phyloP scores from a whole-genome alignment of 2,113 vertebrate genomes.

The Mobula hypostoma region DNA sequence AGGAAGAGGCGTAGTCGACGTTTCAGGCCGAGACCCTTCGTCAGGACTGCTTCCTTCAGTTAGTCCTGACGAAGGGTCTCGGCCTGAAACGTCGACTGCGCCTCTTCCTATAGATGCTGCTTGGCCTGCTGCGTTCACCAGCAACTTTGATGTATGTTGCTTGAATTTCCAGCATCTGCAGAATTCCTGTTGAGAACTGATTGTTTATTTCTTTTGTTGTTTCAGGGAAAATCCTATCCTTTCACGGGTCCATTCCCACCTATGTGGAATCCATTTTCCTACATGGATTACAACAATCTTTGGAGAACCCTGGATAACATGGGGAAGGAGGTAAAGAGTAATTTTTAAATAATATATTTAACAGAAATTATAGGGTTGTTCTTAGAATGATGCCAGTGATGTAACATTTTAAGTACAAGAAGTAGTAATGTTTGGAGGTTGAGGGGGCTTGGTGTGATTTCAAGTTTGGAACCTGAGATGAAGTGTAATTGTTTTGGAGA shows the following conservation, averaged over 20 bases:
- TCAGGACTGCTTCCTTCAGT: no score
- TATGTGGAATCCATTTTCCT: constrained; percentile 77
- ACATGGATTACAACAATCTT: constrained; percentile 86
- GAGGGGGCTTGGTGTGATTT: background rate
- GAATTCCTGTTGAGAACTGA: no score
- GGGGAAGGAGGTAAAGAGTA: constrained; percentile 76
- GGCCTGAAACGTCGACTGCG: no score
- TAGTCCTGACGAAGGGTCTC: no score
- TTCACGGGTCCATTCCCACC: constrained; percentile 80
- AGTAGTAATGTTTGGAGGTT: background rate
- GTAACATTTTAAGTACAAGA: background rate
- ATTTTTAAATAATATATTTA: background rate
- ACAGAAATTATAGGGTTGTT: background rate
- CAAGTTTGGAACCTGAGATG: background rate
- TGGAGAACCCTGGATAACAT: constrained; percentile 89
- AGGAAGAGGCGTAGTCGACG: no score
- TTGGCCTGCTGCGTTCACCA: no score
- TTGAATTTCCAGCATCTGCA: no score
- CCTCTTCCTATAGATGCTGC: no score
- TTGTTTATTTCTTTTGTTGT: constrained; percentile 31
- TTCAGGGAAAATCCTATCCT: constrained; percentile 80
- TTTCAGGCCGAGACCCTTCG: no score
- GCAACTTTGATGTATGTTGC: no score
- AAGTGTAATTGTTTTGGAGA: background rate
- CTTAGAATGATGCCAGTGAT: background rate